Percentiles rank a stretch among this genome's conserved stretches.
Conservation (phyloP, 2,888 invertebrate genomes). For the Diarsia rubi region DNA sequence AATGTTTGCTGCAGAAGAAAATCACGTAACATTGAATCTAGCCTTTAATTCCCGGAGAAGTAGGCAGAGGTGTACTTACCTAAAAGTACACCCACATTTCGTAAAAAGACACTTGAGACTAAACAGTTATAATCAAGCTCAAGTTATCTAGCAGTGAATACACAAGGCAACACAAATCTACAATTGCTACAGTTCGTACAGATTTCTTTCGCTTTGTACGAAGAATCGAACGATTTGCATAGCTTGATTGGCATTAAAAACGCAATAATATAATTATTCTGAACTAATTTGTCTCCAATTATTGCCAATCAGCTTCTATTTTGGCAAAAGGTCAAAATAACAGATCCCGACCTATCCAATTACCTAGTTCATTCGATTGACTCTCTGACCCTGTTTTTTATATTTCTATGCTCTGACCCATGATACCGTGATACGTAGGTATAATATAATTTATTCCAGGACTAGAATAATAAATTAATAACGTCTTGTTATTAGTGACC, state of each 20-base stretch:
- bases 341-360: background rate
- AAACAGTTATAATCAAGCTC: too few species aligned
- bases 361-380: background rate
- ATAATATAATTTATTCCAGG: background rate
- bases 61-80: too few species aligned
- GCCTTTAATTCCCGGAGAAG: too few species aligned
- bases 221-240: too few species aligned
- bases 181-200: too few species aligned
- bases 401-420: too few species aligned
- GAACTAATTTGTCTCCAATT: conserved; percentile 24
- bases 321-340: conserved; percentile 28
- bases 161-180: too few species aligned
- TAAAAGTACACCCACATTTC: too few species aligned
- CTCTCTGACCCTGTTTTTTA: conserved; percentile 16
- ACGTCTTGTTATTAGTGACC: background rate
- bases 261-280: conserved; percentile 10
- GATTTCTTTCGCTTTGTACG: too few species aligned
- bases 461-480: background rate
- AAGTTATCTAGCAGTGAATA: too few species aligned
- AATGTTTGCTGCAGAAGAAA: background rate
- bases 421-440: background rate
- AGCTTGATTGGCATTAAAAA: background rate
- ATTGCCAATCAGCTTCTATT: conserved; percentile 23
- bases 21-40: background rate
- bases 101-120: too few species aligned